These are phyloP conservation scores for Poeciliopsis occidentalis DNA, from an alignment of 2,113 vertebrate genomes.

Conservation along the genomic window DNA sequence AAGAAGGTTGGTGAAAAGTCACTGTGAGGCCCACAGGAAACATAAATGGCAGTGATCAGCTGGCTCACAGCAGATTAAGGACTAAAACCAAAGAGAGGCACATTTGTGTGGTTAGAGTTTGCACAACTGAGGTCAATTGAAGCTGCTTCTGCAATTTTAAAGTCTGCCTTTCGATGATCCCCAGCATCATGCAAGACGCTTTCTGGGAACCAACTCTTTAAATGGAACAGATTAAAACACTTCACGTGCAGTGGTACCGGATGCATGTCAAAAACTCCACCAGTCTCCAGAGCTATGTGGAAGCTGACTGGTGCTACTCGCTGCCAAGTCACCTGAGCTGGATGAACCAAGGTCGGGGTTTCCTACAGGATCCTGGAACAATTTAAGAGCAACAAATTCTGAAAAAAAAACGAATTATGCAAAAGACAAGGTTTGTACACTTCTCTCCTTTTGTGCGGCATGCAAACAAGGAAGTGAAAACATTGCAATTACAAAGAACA, in stretches of 20 bases:
- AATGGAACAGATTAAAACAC: background rate
- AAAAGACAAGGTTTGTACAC: conserved; percentile 11
- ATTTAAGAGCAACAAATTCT: conserved; percentile 28
- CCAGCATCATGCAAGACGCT: background rate
- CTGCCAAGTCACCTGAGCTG: background rate
- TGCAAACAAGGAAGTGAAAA: conserved; percentile 71
- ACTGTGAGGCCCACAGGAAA: background rate
- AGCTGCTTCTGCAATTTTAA: background rate
- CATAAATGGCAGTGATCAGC: background rate
- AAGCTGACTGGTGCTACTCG: background rate
- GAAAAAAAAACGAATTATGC: conserved; percentile 16
- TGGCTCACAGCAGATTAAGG: background rate
- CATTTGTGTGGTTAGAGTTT: background rate
- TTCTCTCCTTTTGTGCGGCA: conserved; percentile 24
- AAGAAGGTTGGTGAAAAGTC: background rate
- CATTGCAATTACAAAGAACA: conserved; percentile 44
- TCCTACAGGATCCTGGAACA: conserved; percentile 21
- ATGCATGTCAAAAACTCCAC: background rate
- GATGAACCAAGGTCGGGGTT: background rate
- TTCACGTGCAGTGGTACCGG: fast-evolving
- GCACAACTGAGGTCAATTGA: background rate
- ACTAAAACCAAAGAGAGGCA: background rate
- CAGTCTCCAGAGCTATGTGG: background rate
- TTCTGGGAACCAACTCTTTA: background rate
- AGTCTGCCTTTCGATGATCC: background rate